phyloP scores from a whole-genome alignment of 1,140 invertebrate genomes.

The Apis mellifera region DNA sequence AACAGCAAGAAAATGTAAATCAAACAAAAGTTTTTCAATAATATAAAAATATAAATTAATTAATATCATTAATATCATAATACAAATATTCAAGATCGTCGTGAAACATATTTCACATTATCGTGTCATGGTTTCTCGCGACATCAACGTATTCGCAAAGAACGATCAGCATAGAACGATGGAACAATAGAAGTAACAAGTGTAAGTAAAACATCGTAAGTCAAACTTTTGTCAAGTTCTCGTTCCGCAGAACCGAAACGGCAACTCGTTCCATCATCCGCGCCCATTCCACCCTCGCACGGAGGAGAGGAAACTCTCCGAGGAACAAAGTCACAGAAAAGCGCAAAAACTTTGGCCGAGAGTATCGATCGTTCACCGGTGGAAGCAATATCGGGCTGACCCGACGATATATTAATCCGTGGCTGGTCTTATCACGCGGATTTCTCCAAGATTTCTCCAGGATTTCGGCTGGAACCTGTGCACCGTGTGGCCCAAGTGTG shows the following conservation, averaged over 20 bases:
- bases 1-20: no score
- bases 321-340: constrained; percentile 32
- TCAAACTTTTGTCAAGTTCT: constrained; percentile 5
- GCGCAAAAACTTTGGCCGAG: constrained; percentile 31
- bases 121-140: not conserved
- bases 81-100: no score
- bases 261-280: constrained; percentile 18
- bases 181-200: not conserved
- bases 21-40: no score
- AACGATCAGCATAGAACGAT: not conserved
- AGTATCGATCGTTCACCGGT: constrained; percentile 40
- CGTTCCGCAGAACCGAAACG: not conserved
- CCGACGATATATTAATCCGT: constrained; percentile 50
- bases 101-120: not conserved
- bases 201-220: not conserved
- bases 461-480: constrained; percentile 23
- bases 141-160: not conserved
- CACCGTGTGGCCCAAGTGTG: not conserved
- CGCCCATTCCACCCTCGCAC: not conserved
- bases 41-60: no score
- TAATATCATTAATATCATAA: no score
- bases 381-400: constrained; percentile 37
- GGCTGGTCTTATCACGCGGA: constrained; percentile 12
- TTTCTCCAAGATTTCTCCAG: constrained; percentile 4
- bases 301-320: not conserved